Percentiles rank a stretch among this genome's conserved stretches.
phyloP scores from a whole-genome alignment of 2,888 invertebrate species.

The Noctua janthe region DNA sequence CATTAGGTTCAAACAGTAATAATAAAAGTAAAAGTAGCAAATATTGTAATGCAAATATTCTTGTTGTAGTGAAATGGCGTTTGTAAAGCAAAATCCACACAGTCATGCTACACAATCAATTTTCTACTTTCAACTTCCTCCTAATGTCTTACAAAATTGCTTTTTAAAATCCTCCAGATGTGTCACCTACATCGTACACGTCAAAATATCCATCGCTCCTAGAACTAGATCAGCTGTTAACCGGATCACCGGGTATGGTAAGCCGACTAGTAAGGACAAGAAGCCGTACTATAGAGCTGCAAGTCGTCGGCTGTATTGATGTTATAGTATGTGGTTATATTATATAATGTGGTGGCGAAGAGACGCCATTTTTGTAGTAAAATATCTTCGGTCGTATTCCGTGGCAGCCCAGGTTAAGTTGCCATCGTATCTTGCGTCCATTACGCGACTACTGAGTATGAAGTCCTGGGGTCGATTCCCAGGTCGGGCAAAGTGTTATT shows the following conservation, averaged over 20 bases:
- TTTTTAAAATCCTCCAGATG: neutral
- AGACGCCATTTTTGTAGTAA: slow-evolving; percentile 26
- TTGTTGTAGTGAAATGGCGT: too few species aligned
- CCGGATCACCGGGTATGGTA: slow-evolving; percentile 55
- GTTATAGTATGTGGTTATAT: too few species aligned
- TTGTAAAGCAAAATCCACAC: too few species aligned
- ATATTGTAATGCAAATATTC: too few species aligned
- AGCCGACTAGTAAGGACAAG: slow-evolving; percentile 61
- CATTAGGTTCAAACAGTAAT: too few species aligned
- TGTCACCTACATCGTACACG: neutral
- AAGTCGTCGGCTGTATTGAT: slow-evolving; percentile 24
- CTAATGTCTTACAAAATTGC: neutral
- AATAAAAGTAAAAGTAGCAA: too few species aligned
- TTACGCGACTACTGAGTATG: too few species aligned
- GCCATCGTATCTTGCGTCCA: too few species aligned
- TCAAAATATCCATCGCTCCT: slow-evolving; percentile 47
- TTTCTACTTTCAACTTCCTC: too few species aligned
- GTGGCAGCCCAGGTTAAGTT: neutral
- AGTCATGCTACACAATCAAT: too few species aligned
- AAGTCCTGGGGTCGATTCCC: too few species aligned
- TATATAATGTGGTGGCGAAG: neutral
- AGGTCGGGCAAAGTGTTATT: too few species aligned
- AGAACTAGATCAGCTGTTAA: slow-evolving; percentile 60
- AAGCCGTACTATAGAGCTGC: slow-evolving; percentile 57
- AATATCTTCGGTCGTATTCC: neutral